phyloP scores from a whole-genome alignment of 2,113 vertebrate species.

The Ramphastos sulfuratus region DNA sequence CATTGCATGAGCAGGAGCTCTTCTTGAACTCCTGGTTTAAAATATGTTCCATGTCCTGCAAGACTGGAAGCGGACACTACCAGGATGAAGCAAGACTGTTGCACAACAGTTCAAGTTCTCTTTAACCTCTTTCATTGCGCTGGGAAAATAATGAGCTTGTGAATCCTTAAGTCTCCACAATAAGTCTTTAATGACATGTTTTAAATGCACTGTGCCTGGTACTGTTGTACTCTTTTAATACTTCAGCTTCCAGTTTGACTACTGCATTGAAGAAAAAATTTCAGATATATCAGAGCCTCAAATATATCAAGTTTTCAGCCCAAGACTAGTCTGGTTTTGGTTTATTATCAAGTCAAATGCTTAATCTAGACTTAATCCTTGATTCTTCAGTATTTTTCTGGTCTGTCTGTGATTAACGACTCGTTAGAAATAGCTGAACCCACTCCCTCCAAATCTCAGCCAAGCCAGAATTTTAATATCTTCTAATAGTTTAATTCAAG shows the following conservation, averaged over 20 bases:
- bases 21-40: neutral
- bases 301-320: neutral
- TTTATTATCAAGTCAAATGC: neutral
- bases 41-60: neutral
- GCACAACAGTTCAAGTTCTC: neutral
- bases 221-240: constrained; percentile 9
- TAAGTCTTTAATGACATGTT: neutral
- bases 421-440: neutral
- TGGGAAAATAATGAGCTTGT: neutral
- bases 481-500: neutral
- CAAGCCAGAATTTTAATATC: neutral
- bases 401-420: neutral
- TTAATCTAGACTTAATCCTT: neutral
- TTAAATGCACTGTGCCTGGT: neutral
- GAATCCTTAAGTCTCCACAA: neutral
- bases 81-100: neutral
- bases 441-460: neutral
- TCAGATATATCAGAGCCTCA: neutral
- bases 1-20: neutral
- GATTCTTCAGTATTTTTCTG: neutral
- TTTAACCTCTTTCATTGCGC: neutral
- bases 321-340: neutral
- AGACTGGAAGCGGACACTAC: neutral
- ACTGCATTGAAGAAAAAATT: neutral
- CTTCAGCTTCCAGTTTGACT: neutral